Evolutionary conservation across 2,113 vertebrate genomes (phyloP).

Genomic region (Cololabis saira): DNA sequence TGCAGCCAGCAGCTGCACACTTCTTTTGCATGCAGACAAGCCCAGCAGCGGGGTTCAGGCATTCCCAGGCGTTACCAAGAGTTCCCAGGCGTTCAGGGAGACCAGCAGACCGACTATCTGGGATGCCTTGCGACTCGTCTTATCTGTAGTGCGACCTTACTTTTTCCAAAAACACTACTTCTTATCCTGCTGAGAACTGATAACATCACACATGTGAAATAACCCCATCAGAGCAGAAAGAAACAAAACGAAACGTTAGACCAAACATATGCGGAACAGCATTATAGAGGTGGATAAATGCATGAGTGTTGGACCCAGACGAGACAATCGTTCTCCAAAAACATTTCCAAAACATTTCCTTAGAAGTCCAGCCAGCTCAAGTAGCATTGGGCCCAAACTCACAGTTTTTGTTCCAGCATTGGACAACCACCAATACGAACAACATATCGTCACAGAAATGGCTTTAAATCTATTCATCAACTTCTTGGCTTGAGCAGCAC

Average conservation of each 20-base stretch:
- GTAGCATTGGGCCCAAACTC: no score
- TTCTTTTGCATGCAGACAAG: slow-evolving; percentile 55
- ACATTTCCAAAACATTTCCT: no score
- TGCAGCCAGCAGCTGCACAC: slow-evolving; percentile 73
- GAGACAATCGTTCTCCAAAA: no score
- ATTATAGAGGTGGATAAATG: no score
- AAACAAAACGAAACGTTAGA: not conserved
- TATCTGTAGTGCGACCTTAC: not conserved
- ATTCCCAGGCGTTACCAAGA: slow-evolving; percentile 27
- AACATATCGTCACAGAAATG: no score
- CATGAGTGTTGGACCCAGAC: no score
- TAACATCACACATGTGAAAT: not conserved
- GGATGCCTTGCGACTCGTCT: slow-evolving; percentile 12
- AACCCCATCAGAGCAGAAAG: not conserved
- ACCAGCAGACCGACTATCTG: slow-evolving; percentile 11
- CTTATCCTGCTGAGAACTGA: not conserved
- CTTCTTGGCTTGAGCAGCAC: no score
- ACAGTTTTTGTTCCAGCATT: no score
- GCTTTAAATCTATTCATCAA: no score
- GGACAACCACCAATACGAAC: no score
- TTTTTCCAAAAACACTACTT: not conserved
- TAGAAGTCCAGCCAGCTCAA: no score
- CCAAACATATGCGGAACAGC: not conserved
- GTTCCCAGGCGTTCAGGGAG: slow-evolving; percentile 30
- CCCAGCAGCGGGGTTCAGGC: slow-evolving; percentile 26